Conservation (phyloP, 2,797 vertebrate species). For the Neomorphus geoffroyi region DNA sequence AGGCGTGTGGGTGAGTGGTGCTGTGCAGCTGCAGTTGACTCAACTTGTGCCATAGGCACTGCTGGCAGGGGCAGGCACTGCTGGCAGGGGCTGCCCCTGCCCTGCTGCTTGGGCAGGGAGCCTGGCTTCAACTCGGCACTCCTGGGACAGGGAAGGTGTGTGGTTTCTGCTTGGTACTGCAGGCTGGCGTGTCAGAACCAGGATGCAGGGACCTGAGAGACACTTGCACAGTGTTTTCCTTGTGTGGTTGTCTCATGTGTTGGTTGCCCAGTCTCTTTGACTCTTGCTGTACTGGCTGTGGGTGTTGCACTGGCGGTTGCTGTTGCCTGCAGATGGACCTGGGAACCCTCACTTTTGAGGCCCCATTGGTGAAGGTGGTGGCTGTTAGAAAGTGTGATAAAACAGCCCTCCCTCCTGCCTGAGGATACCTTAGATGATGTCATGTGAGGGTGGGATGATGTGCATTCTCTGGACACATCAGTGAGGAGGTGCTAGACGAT, state of each 20-base stretch:
- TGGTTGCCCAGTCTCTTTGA: background rate
- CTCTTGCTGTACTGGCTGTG: background rate
- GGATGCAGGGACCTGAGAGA: background rate
- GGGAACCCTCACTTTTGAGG: background rate
- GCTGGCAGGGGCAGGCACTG: background rate
- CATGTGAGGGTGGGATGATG: background rate
- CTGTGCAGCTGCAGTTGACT: background rate
- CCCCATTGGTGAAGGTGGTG: fast-evolving
- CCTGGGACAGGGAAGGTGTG: background rate
- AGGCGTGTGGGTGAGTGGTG: fast-evolving
- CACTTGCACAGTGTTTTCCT: background rate
- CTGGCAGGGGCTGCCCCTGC: background rate
- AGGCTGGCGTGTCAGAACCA: background rate
- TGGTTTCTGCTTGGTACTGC: background rate
- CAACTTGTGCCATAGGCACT: fast-evolving
- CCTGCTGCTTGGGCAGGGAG: background rate
- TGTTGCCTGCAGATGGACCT: background rate
- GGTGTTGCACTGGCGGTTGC: background rate
- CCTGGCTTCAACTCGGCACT: background rate
- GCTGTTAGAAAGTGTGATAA: background rate
- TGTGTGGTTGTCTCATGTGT: background rate
- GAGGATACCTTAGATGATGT: background rate
- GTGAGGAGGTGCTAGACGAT: background rate
- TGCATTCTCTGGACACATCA: background rate
- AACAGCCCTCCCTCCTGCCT: background rate